These are phyloP conservation scores for Troides oblongomaculatus DNA, from an alignment of 2,888 invertebrate genomes.

Conservation along the genomic window DNA sequence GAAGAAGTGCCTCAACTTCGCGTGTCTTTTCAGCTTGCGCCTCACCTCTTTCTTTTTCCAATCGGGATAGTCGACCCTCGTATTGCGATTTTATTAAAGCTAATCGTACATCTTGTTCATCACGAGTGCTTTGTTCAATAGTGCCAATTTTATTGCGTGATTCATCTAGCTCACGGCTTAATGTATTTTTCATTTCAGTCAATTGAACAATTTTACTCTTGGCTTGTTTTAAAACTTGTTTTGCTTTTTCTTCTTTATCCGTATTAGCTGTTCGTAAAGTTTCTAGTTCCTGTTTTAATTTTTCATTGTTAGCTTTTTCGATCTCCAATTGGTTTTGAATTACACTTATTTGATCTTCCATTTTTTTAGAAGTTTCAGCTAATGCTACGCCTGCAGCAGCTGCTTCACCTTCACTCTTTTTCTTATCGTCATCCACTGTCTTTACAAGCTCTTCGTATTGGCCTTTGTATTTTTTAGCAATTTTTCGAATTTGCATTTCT, in stretches of 20 bases:
- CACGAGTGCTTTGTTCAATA: constrained; percentile 75
- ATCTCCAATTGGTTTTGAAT: constrained; percentile 64
- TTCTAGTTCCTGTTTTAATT: constrained; percentile 83
- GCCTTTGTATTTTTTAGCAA: constrained; percentile 95
- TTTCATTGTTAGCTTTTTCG: constrained; percentile 82
- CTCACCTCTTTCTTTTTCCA: constrained; percentile 87
- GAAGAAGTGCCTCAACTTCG: constrained; percentile 85
- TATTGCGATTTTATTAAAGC: constrained; percentile 84
- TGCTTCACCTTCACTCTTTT: constrained; percentile 77
- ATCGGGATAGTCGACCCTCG: constrained; percentile 83
- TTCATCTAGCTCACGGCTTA: constrained; percentile 80
- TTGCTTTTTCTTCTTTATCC: constrained; percentile 84
- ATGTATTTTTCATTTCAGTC: constrained; percentile 83
- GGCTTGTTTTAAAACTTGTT: constrained; percentile 85
- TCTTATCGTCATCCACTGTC: constrained; percentile 82
- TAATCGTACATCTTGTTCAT: constrained; percentile 79
- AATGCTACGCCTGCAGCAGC: constrained; percentile 70
- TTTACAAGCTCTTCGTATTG: constrained; percentile 89
- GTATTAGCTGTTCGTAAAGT: constrained; percentile 74
- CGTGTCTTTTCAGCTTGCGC: constrained; percentile 80
- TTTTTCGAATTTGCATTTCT: constrained; percentile 88
- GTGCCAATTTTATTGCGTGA: constrained; percentile 73
- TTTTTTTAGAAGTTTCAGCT: constrained; percentile 74
- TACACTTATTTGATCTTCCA: constrained; percentile 71
- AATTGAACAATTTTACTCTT: constrained; percentile 86